Evolutionary conservation across 2,797 vertebrate species (phyloP).

Genomic region (Parotocinclus haroldoi): DNA sequence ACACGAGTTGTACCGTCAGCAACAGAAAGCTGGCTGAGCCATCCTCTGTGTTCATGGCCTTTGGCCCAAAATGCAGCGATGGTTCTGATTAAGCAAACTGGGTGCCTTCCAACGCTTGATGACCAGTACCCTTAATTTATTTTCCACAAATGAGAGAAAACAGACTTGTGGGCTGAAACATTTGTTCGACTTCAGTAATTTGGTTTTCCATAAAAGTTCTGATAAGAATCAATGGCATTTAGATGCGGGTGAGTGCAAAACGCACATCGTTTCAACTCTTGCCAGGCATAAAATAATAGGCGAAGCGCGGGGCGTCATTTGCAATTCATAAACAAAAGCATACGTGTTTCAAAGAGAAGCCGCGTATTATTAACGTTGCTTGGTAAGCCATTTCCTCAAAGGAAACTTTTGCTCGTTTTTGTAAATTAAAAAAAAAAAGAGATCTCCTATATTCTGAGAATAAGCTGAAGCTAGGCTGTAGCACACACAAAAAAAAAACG

Average conservation of each 20-base stretch:
- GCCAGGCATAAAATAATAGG: slow-evolving; percentile 49
- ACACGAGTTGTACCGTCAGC: neutral
- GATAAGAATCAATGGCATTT: slow-evolving; percentile 47
- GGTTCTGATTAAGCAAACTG: slow-evolving; percentile 34
- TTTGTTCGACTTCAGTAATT: slow-evolving; percentile 36
- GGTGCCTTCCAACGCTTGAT: slow-evolving; percentile 40
- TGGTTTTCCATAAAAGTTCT: slow-evolving; percentile 34
- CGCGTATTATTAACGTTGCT: slow-evolving; percentile 22
- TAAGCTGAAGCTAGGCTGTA: slow-evolving; percentile 9
- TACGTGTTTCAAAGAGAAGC: slow-evolving; percentile 27
- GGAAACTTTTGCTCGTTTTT: slow-evolving; percentile 13
- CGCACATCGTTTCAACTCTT: slow-evolving; percentile 39
- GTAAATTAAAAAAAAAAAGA: slow-evolving; percentile 3
- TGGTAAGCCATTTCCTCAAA: slow-evolving; percentile 1
- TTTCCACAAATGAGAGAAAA: slow-evolving; percentile 47
- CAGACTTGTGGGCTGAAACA: slow-evolving; percentile 44
- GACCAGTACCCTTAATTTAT: slow-evolving; percentile 44
- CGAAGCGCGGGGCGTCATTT: slow-evolving; percentile 18
- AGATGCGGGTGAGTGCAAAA: slow-evolving; percentile 41
- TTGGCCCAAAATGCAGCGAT: slow-evolving; percentile 2
- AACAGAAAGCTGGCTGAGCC: slow-evolving; percentile 12
- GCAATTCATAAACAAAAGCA: slow-evolving; percentile 47
- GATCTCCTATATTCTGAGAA: slow-evolving; percentile 9
- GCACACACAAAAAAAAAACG: neutral
- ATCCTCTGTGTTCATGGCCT: neutral